Base-by-base conservation (phyloP, 2,113 vertebrate genomes). In the Genyomyrus donnyi region DNA sequence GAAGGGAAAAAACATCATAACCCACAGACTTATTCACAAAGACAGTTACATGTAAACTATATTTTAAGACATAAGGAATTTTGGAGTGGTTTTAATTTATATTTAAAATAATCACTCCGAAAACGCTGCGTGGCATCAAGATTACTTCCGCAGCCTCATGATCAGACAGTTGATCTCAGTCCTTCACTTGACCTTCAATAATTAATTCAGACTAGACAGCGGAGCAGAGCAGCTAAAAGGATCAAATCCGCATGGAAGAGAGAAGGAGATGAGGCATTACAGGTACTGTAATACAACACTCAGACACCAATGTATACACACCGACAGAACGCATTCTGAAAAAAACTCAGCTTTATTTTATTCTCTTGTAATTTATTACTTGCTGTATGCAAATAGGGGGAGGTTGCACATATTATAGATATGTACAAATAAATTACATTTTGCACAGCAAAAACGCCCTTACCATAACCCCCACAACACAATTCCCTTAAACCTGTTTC, bases 151-250 rank as follows among this genome's bases (percentile, higher is more conserved):
- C 45, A 48, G 74, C 42, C 9, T 46, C 83, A 85, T 4, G 9
- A 48, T 24, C 39, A 3, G 83, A 85, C 42, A 46, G 39, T 2
- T n/a, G 83, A 85, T 48, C 83, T 85, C 45, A 48, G 10, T 46
- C 83, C 83, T 48, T 85, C 24, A 48, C 39, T 85, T 85, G 83
- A 48, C 83, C 83, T 85, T 85, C 42, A 85, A 85, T 85, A 85
- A 85, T 85, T 85, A 85, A 85, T 85, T 85, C 21, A 46, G 39
- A 48, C 39, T 46, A 48, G 45, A 85, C 21, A 85, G 45, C 21
- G 0, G 46, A n/a, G 83, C 45, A 85, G 83, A 24, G 3, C 21
- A n/a, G 83, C 45, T 85, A 48, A 85, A 85, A n/a, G 83, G 83
- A 85, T 85, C 42, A 8, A 48, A 85, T 85, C 15, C 45, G 21